phyloP scores from a whole-genome alignment of 2,797 vertebrate species.

The Cirrhinus mrigala region DNA sequence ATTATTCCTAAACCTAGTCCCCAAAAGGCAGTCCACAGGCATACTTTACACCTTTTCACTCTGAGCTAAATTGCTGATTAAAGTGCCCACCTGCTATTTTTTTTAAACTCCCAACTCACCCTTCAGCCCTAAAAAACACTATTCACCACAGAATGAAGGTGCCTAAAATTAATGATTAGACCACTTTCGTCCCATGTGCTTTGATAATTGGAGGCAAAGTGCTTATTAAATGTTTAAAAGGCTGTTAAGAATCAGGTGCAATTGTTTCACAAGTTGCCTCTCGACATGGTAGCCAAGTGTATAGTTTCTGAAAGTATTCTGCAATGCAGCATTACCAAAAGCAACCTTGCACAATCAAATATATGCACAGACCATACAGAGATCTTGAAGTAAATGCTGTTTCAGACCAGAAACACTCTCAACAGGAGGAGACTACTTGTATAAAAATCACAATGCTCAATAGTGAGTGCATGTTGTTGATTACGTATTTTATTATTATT shows the following conservation, averaged over 20 bases:
- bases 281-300: neutral
- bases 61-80: neutral
- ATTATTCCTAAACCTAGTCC: neutral
- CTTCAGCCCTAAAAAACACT: neutral
- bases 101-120: neutral
- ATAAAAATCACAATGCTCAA: neutral
- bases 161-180: conserved; percentile 48
- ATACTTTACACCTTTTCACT: neutral
- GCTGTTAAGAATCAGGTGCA: conserved; percentile 59
- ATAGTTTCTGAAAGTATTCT: neutral
- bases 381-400: neutral
- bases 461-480: neutral
- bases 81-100: conserved; percentile 4
- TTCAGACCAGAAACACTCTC: neutral
- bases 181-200: conserved; percentile 50
- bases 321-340: conserved; percentile 2
- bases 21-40: neutral
- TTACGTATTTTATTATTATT: neutral
- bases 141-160: conserved; percentile 37
- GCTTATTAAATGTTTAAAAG: conserved; percentile 56
- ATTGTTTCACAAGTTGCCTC: conserved; percentile 53
- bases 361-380: conserved; percentile 10
- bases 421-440: neutral
- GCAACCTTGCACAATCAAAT: neutral
- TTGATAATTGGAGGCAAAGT: conserved; percentile 50